Base-by-base conservation (phyloP, 1,140 invertebrate species). In the Pemphigus obesinymphae region DNA sequence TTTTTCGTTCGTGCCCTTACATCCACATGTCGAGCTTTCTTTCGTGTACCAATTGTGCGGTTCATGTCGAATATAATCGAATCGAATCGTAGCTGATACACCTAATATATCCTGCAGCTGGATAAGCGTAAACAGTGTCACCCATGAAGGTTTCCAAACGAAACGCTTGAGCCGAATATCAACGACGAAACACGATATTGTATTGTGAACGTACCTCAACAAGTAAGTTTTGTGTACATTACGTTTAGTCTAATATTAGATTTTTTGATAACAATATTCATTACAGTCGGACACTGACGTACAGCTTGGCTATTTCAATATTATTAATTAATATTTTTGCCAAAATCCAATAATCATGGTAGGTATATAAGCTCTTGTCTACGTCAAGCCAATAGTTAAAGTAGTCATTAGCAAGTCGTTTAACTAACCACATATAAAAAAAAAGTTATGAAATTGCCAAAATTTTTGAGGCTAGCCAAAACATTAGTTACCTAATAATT, bases 241-340 rank as follows among this genome's bases (percentile, higher is more conserved):
- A 23, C n/a, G 7, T 70, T 70, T 70, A 45, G 2, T 70, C n/a
- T 70, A 43, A 45, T 70, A 70, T 68, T 68, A 68, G 63, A 68
- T 68, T 68, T 11, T 66, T 66, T 34, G 20, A 11, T 7, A 17
- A 34, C 8, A 37, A 68, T 29, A 29, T 72, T 48, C 29, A 45
- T 29, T 26, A 70, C n/a, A 72, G 23, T 72, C 17, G 17, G 45
- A n/a, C 17, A 48, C 50, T 11, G 20, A 50, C 13, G 6, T 45
- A 31, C 15, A 5, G 13, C 2, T 70, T 70, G 8, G 34, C 26
- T 73, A 73, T 50, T 72, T 73, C 26, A 48, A 11, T 50, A 31
- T 31, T 73, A 31, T 31, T 50, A 50, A 50, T 72, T 72, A 48
- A 3, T 73, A 50, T 73, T 73, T 73, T 73, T 73, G 70, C 43